These are phyloP conservation scores for Drosophila kepulauana DNA, from an alignment of 1,140 invertebrate species.

Conservation along the genomic window DNA sequence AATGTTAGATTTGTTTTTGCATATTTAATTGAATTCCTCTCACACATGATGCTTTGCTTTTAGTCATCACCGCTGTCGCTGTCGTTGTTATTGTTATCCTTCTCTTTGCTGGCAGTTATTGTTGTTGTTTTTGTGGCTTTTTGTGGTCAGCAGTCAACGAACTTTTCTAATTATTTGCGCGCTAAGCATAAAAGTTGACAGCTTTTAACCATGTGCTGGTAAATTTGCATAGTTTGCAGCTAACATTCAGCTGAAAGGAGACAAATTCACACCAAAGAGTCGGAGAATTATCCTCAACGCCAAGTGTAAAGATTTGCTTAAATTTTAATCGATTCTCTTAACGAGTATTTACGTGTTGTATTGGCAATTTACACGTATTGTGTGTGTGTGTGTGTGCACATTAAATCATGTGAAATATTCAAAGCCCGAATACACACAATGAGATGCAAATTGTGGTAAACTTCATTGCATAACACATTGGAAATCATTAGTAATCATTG, in stretches of 20 bases:
- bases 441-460: slow-evolving; percentile 23
- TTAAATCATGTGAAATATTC: slow-evolving; percentile 1
- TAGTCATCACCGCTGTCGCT: slow-evolving; percentile 8
- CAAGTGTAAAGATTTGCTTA: background rate
- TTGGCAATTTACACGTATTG: background rate
- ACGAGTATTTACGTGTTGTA: background rate
- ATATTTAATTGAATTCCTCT: slow-evolving; percentile 65
- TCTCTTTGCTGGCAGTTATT: slow-evolving; percentile 13
- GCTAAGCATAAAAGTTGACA: slow-evolving; percentile 57
- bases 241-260: slow-evolving; percentile 17
- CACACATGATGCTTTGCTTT: slow-evolving; percentile 32
- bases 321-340: background rate
- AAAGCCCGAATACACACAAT: slow-evolving; percentile 8
- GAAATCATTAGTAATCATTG: slow-evolving; percentile 31
- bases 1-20: slow-evolving; percentile 60
- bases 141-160: slow-evolving; percentile 49
- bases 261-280: background rate
- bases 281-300: too few relatives aligned
- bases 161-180: slow-evolving; percentile 60
- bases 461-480: slow-evolving; percentile 27
- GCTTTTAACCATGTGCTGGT: slow-evolving; percentile 50
- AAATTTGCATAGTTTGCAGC: slow-evolving; percentile 49
- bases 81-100: slow-evolving; percentile 14
- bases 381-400: too few relatives aligned
- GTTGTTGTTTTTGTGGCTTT: slow-evolving; percentile 19